Evolutionary conservation across 35 echinoderm and acorn worm species (phyloP).

Genomic region (Diadema setosum): DNA sequence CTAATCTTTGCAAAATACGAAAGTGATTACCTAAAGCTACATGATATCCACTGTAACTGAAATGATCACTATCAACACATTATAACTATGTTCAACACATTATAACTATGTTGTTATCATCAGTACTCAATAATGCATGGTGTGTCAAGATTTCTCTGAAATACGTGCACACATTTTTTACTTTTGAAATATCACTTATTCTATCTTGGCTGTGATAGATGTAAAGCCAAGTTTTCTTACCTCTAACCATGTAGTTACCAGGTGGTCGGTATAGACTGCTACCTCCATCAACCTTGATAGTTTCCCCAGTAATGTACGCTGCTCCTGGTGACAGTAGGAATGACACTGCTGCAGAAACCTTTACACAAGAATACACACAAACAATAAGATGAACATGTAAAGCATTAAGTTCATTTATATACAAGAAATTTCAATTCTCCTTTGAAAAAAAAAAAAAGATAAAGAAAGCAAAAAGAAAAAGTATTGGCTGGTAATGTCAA

Average conservation of each 20-base stretch:
- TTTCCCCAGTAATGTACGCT: constrained; percentile 76
- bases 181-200: not conserved
- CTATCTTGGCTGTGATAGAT: not conserved
- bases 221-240: not conserved
- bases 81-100: not conserved
- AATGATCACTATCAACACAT: not conserved
- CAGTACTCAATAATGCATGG: not conserved
- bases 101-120: not conserved
- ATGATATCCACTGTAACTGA: not conserved
- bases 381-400: not conserved
- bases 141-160: not conserved
- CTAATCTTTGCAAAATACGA: too few species aligned
- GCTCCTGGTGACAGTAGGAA: constrained; percentile 90
- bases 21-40: too few species aligned
- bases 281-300: constrained; percentile 83
- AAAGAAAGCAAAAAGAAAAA: not conserved
- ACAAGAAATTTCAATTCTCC: not conserved
- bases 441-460: not conserved
- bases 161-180: not conserved
- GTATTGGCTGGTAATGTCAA: not conserved
- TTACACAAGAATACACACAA: not conserved
- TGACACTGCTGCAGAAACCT: constrained; percentile 81
- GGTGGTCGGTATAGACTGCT: constrained; percentile 53
- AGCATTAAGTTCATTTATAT: too few species aligned
- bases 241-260: constrained; percentile 6